Percentiles rank a stretch among this genome's conserved stretches.
phyloP scores from a whole-genome alignment of 2,113 vertebrate species.

The Terrapene triunguis region DNA sequence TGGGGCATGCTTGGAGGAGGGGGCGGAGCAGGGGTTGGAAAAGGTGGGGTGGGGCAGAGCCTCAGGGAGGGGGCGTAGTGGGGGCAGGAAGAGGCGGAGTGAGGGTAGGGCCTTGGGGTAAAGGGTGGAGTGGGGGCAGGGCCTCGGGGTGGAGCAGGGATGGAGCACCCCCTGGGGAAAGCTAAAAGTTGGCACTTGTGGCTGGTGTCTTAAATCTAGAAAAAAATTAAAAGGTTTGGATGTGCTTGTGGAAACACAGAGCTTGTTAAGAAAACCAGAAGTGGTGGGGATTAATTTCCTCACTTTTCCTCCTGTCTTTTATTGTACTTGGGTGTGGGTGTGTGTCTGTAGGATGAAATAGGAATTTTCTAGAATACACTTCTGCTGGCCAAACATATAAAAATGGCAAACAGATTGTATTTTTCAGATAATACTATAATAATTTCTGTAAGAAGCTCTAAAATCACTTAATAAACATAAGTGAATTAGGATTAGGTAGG shows the following conservation, averaged over 20 bases:
- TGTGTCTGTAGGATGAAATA: neutral
- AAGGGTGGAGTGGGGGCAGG: no score
- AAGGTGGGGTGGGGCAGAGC: no score
- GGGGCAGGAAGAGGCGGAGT: no score
- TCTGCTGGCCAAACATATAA: neutral
- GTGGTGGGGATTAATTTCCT: neutral
- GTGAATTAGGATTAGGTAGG: neutral
- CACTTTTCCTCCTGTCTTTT: neutral
- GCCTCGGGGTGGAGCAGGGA: no score
- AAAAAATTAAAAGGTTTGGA: neutral
- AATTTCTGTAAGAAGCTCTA: neutral
- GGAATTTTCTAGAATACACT: neutral
- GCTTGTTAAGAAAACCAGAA: neutral
- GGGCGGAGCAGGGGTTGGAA: no score
- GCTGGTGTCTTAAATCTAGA: neutral
- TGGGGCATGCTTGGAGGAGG: no score
- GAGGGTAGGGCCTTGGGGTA: no score
- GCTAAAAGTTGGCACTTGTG: no score
- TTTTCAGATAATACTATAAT: neutral
- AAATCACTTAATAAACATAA: neutral
- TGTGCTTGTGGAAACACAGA: neutral
- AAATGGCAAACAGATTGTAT: neutral
- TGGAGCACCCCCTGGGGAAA: no score
- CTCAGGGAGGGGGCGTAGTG: no score
- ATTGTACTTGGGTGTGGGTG: neutral